These are phyloP conservation scores for Clanis bilineata DNA, from an alignment of 2,888 invertebrate species.

Conservation along the genomic window DNA sequence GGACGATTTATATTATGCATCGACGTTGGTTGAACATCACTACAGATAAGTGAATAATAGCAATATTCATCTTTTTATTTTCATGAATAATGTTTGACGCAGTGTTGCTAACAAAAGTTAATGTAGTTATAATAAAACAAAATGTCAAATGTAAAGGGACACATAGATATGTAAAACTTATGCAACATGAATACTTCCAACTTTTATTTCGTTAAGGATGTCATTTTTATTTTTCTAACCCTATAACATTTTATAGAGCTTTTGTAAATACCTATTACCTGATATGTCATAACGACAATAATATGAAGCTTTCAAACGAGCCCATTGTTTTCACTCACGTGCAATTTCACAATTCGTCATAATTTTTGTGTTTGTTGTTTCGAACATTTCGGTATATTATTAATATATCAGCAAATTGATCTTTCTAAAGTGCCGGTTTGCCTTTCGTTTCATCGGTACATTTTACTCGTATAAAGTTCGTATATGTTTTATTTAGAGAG, in stretches of 20 bases:
- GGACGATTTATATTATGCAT: too few relatives aligned
- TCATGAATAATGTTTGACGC: too few relatives aligned
- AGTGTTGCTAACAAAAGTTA: too few relatives aligned
- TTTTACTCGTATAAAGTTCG: not conserved
- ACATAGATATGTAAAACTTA: not conserved
- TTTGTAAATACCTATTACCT: slow-evolving; percentile 21
- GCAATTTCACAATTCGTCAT: slow-evolving; percentile 48
- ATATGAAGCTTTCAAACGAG: slow-evolving; percentile 51
- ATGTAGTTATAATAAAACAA: too few relatives aligned
- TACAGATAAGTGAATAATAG: too few relatives aligned
- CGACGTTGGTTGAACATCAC: too few relatives aligned
- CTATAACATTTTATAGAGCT: slow-evolving; percentile 32
- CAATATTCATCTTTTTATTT: too few relatives aligned
- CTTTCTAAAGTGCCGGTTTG: not conserved
- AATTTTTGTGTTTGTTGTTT: slow-evolving; percentile 32
- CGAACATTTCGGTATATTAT: slow-evolving; percentile 23
- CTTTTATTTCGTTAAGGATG: not conserved
- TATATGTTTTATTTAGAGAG: not conserved
- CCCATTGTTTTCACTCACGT: slow-evolving; percentile 64
- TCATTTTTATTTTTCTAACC: slow-evolving; percentile 4
- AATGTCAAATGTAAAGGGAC: not conserved
- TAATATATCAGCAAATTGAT: slow-evolving; percentile 15
- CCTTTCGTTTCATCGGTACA: not conserved
- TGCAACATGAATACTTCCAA: not conserved
- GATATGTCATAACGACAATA: slow-evolving; percentile 42